Evolutionary conservation across 2,888 invertebrate species (phyloP).

Genomic region (Drosophila yooni): DNA sequence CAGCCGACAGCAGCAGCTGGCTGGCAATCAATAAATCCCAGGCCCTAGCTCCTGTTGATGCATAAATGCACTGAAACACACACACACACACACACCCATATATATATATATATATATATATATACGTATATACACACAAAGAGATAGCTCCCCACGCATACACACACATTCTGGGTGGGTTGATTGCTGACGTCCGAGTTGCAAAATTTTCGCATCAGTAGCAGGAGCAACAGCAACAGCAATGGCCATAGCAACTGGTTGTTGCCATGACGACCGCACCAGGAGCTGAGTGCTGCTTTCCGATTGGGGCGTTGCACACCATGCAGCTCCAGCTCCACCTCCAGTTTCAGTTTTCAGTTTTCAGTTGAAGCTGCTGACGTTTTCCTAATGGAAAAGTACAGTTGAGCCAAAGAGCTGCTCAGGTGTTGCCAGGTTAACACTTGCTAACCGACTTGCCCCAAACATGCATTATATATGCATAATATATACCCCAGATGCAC

Average conservation of each 20-base stretch:
- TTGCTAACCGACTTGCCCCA: slow-evolving; percentile 1
- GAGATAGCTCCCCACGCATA: background rate
- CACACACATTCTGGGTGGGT: slow-evolving; percentile 32
- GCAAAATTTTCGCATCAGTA: slow-evolving; percentile 45
- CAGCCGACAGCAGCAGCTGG: slow-evolving; percentile 30
- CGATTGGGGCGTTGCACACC: background rate
- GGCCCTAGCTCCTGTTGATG: slow-evolving; percentile 75
- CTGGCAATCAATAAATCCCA: slow-evolving; percentile 77
- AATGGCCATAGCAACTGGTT: slow-evolving; percentile 63
- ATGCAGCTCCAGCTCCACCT: slow-evolving; percentile 9
- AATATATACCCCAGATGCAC: background rate
- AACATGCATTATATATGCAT: slow-evolving; percentile 20
- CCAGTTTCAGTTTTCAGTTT: slow-evolving; percentile 27
- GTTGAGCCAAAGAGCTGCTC: slow-evolving; percentile 37
- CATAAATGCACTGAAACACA: slow-evolving; percentile 61
- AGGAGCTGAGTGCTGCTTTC: background rate
- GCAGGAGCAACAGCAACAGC: background rate
- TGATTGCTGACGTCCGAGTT: slow-evolving; percentile 69
- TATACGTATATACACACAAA: background rate
- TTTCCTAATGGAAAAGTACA: slow-evolving; percentile 50
- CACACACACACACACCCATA: background rate
- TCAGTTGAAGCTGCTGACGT: slow-evolving; percentile 10
- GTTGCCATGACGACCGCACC: slow-evolving; percentile 59
- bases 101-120: background rate
- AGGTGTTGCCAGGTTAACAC: slow-evolving; percentile 27